Evolutionary conservation across 2,113 vertebrate genomes (phyloP), one percentile per base, ranked within the genome.

Genomic region (Tetrao urogallus): DNA sequence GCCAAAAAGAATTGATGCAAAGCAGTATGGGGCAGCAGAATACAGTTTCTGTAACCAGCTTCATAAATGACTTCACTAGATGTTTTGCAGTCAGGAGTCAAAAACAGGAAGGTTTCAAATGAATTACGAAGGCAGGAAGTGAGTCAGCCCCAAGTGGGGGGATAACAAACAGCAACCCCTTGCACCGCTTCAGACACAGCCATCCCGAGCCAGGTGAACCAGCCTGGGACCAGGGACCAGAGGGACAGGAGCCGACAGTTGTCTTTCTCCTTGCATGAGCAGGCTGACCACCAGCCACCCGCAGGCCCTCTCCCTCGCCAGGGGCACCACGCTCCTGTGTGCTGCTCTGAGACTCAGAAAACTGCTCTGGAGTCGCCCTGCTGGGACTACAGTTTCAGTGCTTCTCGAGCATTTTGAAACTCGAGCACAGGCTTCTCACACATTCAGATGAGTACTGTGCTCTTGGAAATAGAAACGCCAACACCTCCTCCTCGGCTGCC

Each of bases 51-150:
- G 34, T 30, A 42, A 80, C 12, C 45, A 47, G 40, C 54, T 85
- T 84, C 54, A 82, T 21, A 87, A 71, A 42, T 9, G 30, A 40
- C 84, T 87, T 80, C 50, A 13, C 50, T 61, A 28, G 40, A 38
- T 57, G 61, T 45, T 92, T 27, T 67, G 57, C 56, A 91, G 67
- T 13, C 42, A 93, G 69, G 93, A 82, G 18, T 40, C 30, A 48
- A 64, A 88, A 95, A 95, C 89, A 95, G 85, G 91, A 94, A 95
- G 82, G 79, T 90, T 95, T 89, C 76, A 89, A 57, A 56, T 1
- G 6, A 71, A 52, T 74, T 88, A 42, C 0, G 8, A 40, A 81
- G 85, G 69, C 91, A 92, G 93, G 94, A 96, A 92, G 75, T 94
- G 94, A 97, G 82, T 95, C 94, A 94, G 75, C 82, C 61, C 56